These are phyloP conservation scores for Pyrocoelia pectoralis DNA, from an alignment of 2,888 invertebrate genomes.

Conservation along the genomic window DNA sequence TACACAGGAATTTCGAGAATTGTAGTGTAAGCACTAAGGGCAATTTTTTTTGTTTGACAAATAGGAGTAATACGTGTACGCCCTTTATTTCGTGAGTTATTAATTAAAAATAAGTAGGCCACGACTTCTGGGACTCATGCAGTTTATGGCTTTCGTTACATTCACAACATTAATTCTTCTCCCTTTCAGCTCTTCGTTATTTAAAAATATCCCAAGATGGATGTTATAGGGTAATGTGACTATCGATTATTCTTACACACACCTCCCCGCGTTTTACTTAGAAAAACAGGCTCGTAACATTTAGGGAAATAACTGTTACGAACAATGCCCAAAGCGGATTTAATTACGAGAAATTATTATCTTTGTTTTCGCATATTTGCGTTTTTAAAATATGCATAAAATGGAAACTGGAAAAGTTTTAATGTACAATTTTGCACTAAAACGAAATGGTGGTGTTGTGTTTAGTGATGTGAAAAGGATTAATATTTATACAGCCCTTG, in stretches of 20 bases:
- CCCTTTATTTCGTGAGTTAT: background rate
- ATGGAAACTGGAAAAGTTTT: background rate
- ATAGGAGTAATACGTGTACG: background rate
- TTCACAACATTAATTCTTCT: too few relatives aligned
- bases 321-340: background rate
- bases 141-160: too few relatives aligned
- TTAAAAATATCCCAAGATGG: too few relatives aligned
- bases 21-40: background rate
- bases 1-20: background rate
- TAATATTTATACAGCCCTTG: background rate
- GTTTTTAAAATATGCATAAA: background rate
- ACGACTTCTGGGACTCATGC: too few relatives aligned
- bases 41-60: too few relatives aligned
- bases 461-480: constrained; percentile 1
- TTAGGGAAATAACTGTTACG: background rate
- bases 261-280: background rate
- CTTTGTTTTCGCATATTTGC: background rate
- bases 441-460: background rate
- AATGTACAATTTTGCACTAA: constrained; percentile 1
- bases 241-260: background rate
- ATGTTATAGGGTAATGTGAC: too few relatives aligned
- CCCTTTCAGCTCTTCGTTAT: too few relatives aligned
- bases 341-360: background rate
- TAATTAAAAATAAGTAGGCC: background rate
- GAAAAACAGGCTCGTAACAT: background rate